Evolutionary conservation across 2,797 vertebrate species (phyloP), one percentile per base, ranked within the genome.

Genomic region (Philypnodon macrostomus): DNA sequence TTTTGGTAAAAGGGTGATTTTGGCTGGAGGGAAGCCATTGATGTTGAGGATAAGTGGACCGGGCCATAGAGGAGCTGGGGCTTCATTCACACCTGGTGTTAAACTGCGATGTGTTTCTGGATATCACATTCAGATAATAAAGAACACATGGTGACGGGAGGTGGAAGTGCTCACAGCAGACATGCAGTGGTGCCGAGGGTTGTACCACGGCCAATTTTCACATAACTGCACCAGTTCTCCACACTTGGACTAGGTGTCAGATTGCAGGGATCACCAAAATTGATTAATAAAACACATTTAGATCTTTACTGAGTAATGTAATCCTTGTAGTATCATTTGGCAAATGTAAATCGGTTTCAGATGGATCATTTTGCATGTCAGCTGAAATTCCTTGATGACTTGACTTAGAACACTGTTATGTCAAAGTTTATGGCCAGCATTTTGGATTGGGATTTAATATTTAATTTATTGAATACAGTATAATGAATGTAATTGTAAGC

Each of bases 31-130:
- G 50, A 45, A 6, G 48, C 47, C 53, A 35, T 21, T 65, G 57
- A 54, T 61, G 45, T 41, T 47, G 16, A 36, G 46, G 47, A 51
- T 52, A 47, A 36, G 54, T 63, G 62, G 40, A 27, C 48, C 29
- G 9, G 46, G 19, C 35, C 29, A n/a, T 14, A 24, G 18, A 33
- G 35, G 14, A 21, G 31, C 30, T 31, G 2, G 14, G 24, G 15
- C 15, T 32, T 19, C 15, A 26, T 51, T 66, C 46, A 36, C 29
- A 53, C 32, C 44, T 53, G 62, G 16, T 17, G 32, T 53, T 42
- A 37, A 58, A 45, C 44, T 53, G 29, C 18, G 27, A 45, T 39
- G 41, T 39, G 44, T 34, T 29, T 44, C 21, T 36, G 39, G 39
- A 54, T 35, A 35, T 42, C 19, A 26, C 23, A 19, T 41, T 21